Evolutionary conservation across 2,888 invertebrate species (phyloP).

Genomic region (Mimachlamys varia): DNA sequence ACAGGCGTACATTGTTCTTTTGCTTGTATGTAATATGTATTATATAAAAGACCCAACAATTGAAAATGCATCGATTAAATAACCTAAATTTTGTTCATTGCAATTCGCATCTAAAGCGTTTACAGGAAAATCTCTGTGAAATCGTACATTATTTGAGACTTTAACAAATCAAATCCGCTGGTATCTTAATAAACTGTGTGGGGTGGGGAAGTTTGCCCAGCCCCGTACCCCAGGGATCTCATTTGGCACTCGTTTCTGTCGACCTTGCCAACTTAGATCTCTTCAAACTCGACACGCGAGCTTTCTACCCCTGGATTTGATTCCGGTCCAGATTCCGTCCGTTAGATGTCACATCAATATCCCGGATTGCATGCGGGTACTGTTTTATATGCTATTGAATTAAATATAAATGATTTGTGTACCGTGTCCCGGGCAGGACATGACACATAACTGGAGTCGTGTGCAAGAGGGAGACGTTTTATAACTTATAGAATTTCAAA

Average conservation of each 20-base stretch:
- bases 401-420: constrained; percentile 30
- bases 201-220: neutral
- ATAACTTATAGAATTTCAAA: constrained; percentile 32
- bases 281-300: constrained; percentile 9
- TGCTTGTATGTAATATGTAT: too few relatives aligned
- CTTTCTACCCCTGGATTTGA: constrained; percentile 4
- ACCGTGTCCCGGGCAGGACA: neutral
- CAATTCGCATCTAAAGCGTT: too few relatives aligned
- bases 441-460: neutral
- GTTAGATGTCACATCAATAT: neutral
- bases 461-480: neutral
- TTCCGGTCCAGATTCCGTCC: constrained; percentile 8
- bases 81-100: too few relatives aligned
- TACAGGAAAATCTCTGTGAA: neutral
- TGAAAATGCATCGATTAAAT: too few relatives aligned
- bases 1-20: too few relatives aligned
- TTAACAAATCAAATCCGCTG: neutral
- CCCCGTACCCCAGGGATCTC: neutral
- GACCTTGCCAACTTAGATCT: constrained; percentile 21
- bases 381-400: constrained; percentile 14
- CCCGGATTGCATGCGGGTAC: neutral
- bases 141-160: neutral
- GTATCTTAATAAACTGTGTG: neutral
- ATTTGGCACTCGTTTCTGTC: neutral
- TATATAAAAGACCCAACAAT: too few relatives aligned